A percentile compares a stretch with the other conserved stretches of the same genome.
These are phyloP conservation scores for Mobula hypostoma DNA, from an alignment of 2,113 vertebrate genomes.

Conservation along the genomic window DNA sequence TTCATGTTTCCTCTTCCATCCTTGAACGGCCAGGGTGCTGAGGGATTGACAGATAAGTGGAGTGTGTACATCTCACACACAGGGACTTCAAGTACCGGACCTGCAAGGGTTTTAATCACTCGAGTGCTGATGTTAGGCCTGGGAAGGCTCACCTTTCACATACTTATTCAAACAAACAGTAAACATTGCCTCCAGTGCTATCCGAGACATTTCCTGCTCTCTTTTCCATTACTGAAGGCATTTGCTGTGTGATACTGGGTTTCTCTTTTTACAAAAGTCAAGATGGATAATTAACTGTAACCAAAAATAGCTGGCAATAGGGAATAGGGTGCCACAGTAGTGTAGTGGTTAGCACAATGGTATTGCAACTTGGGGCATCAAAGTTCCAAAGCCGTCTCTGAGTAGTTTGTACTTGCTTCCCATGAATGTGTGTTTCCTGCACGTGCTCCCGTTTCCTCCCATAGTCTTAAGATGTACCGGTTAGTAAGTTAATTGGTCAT, in stretches of 20 bases:
- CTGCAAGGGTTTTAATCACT: slow-evolving; percentile 46
- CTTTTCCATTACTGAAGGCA: slow-evolving; percentile 31
- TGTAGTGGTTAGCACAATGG: too few relatives aligned
- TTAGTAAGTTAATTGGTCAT: too few relatives aligned
- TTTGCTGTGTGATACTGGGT: background rate
- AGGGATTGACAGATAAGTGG: slow-evolving; percentile 46
- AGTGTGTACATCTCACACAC: slow-evolving; percentile 41
- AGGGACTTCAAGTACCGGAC: slow-evolving; percentile 40
- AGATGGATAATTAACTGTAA: background rate
- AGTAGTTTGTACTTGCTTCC: too few relatives aligned
- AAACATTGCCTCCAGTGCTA: slow-evolving; percentile 12
- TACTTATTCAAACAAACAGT: slow-evolving; percentile 43
- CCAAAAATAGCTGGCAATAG: slow-evolving; percentile 2
- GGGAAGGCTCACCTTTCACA: slow-evolving; percentile 43
- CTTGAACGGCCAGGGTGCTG: slow-evolving; percentile 42
- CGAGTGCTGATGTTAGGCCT: slow-evolving; percentile 39
- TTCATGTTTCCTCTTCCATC: slow-evolving; percentile 41
- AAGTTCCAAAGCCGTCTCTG: too few relatives aligned
- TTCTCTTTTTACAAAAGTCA: background rate
- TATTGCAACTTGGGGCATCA: too few relatives aligned
- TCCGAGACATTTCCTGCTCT: slow-evolving; percentile 40
- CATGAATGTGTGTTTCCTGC: too few relatives aligned
- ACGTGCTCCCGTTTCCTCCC: too few relatives aligned
- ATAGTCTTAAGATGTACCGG: too few relatives aligned
- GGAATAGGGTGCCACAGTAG: background rate